Evolutionary conservation across 2,797 vertebrate species (phyloP).

Genomic region (Tadarida brasiliensis): DNA sequence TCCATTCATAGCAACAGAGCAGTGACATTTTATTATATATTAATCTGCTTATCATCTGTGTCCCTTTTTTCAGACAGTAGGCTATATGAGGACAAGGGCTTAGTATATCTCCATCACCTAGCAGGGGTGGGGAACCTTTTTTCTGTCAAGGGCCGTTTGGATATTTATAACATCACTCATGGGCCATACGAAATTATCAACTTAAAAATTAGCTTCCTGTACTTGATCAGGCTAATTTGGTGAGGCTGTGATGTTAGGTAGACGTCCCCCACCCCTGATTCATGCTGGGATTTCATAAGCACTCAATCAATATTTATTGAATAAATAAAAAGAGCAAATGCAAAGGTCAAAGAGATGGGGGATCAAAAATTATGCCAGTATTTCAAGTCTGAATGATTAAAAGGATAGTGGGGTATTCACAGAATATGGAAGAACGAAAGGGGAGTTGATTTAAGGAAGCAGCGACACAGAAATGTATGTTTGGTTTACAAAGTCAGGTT

Average conservation of each 20-base stretch:
- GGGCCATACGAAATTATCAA: too few relatives aligned
- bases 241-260: too few relatives aligned
- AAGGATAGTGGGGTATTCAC: not conserved
- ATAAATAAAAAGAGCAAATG: constrained; percentile 2
- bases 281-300: not conserved
- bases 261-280: too few relatives aligned
- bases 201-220: too few relatives aligned
- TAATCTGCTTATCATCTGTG: not conserved
- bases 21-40: not conserved
- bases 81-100: not conserved
- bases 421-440: not conserved
- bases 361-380: not conserved
- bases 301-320: not conserved
- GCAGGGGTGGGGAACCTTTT: too few relatives aligned
- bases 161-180: too few relatives aligned
- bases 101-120: not conserved
- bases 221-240: too few relatives aligned
- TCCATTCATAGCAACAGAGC: not conserved
- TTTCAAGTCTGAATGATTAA: constrained; percentile 36
- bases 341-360: not conserved
- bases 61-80: not conserved
- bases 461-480: not conserved
- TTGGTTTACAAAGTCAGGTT: not conserved
- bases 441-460: not conserved
- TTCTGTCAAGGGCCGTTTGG: too few relatives aligned